These are phyloP conservation scores for Micropoecilia bifurca DNA, from an alignment of 2,797 vertebrate species.

Conservation along the genomic window DNA sequence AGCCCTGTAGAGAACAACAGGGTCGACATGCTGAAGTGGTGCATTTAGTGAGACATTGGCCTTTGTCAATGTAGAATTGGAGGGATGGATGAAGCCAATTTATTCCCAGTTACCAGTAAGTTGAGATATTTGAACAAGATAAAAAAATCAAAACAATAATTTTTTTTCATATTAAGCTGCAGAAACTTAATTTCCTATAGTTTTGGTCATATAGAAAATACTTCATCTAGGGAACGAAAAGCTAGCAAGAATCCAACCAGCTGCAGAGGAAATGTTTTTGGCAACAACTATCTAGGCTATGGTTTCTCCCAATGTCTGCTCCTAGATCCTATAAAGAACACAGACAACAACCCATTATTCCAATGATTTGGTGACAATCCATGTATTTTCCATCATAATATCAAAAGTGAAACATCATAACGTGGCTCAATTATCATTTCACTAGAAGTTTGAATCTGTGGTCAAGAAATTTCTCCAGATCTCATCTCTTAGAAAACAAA, in stretches of 20 bases:
- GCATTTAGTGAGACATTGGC: not conserved
- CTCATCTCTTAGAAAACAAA: not conserved
- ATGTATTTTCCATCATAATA: not conserved
- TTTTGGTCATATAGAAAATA: not conserved
- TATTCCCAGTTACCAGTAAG: not conserved
- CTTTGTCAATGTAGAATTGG: not conserved
- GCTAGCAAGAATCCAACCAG: not conserved
- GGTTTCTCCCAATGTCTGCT: not conserved
- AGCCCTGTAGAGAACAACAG: not conserved
- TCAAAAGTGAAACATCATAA: not conserved
- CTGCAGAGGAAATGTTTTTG: not conserved
- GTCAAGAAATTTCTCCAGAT: not conserved
- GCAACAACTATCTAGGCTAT: not conserved
- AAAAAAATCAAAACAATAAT: not conserved
- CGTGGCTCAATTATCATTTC: not conserved
- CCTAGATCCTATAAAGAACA: not conserved
- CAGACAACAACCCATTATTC: not conserved
- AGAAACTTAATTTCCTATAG: not conserved
- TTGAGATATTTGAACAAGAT: not conserved
- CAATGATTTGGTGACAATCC: not conserved
- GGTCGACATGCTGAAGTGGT: not conserved
- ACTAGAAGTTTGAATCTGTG: not conserved
- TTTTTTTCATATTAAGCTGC: not conserved
- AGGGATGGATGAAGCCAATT: not conserved
- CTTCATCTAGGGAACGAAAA: not conserved